Conservation (phyloP, 2,113 vertebrate species). For the Dascyllus trimaculatus region DNA sequence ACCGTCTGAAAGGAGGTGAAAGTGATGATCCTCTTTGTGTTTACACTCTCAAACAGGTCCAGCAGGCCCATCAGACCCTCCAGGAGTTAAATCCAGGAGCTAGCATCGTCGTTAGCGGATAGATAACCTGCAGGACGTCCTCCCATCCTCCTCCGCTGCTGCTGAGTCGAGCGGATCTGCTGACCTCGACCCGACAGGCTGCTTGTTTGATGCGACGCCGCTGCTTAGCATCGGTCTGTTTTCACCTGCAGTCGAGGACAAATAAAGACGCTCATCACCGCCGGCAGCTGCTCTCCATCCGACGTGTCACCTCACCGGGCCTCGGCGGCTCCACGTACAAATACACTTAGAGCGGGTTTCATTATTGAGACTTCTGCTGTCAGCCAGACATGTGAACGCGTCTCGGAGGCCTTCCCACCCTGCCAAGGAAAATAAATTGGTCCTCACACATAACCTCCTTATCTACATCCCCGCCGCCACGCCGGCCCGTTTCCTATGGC, state of each 20-base stretch:
- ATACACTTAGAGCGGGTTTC: constrained; percentile 54
- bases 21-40: too few species aligned
- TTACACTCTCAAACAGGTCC: too few species aligned
- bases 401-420: constrained; percentile 62
- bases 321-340: constrained; percentile 33
- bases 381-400: constrained; percentile 38
- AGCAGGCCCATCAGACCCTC: too few species aligned
- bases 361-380: constrained; percentile 59
- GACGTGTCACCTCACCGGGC: constrained; percentile 26
- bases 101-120: too few species aligned
- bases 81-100: too few species aligned
- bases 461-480: constrained; percentile 58
- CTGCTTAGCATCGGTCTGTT: not conserved
- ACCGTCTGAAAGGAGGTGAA: too few species aligned
- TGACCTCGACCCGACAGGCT: too few species aligned
- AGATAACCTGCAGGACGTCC: too few species aligned
- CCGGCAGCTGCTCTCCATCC: constrained; percentile 5
- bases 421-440: constrained; percentile 74
- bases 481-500: constrained; percentile 25
- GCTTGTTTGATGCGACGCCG: too few species aligned
- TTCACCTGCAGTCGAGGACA: not conserved
- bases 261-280: constrained; percentile 28
- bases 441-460: constrained; percentile 65
- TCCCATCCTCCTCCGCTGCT: too few species aligned
- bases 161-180: too few species aligned